Evolutionary conservation across 2,113 vertebrate genomes (phyloP), one percentile per base, ranked within the genome.

Genomic region (Syngnathus floridae): DNA sequence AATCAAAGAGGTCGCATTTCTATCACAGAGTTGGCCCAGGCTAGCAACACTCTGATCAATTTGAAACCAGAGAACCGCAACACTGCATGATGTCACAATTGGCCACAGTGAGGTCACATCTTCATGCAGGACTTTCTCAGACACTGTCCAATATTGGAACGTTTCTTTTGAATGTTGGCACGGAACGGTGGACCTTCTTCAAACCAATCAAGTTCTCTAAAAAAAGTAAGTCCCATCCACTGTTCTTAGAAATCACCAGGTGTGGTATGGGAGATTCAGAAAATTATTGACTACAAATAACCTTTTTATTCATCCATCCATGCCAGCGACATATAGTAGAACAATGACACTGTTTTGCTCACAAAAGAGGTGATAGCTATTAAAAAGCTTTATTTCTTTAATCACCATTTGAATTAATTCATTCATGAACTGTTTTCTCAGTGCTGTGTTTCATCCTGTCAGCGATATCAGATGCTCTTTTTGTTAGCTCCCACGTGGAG

Each of bases 11-110:
- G 97, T 14, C 81, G 97, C 3, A 90, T 98, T 5, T 97, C 97
- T 82, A 97, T 98, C 36, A 68, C 92, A 0, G 97, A 98, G 51
- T 91, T 98, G 81, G 96, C 92, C 54, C 93, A 90, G 81, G 94
- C 94, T 70, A 98, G 95, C 81, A 98, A 95, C 88, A 91, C 91
- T 12, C 92, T 99, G 7, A 95, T 99, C 82, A 92, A 94, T 78
- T 93, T 98, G 10, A 85, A 80, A 59, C 92, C 93, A 0, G 85
- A 89, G 67, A 81, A 77, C 74, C 82, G 66, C 70, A 87, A 37
- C 56, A 22, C 69, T 0, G 78, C 31, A 22, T 10, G 57, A 60
- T 11, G 10, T 60, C 11, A 40, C 7, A 8, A 46, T 41, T 26
- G 9, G 10, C 19, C 21, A 12, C 19, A 13, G 4, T 11, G 10